Evolutionary conservation across 2,888 invertebrate species (phyloP), one percentile per base, ranked within the genome.

Genomic region (Formica aserva): DNA sequence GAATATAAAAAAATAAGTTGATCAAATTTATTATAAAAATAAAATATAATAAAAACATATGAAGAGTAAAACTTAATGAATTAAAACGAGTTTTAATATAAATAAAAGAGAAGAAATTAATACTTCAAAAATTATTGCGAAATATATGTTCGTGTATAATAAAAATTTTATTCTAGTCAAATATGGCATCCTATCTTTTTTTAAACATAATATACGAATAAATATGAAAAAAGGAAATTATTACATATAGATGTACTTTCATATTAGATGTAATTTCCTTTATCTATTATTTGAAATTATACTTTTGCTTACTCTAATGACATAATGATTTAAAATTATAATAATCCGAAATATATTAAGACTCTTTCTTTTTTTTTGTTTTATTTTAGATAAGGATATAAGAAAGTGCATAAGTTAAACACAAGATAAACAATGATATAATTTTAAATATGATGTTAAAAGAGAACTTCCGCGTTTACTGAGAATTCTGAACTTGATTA

Each of bases 391-490:
- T 13, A 13, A 41, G 13, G 9, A 22, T 22, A 13, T 26, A 18
- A 41, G 41, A 13, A n/a, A 41, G 3, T 4, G 29, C n/a, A 75
- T n/a, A 26, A 66, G n/a, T 65, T 38, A 62, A 38, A 38, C 38
- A 5, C 15, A 45, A 0, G 0, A 45, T 45, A 18, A 45, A 45
- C 6, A 48, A 18, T 18, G 18, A 48, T 48, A 48, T 48, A 6
- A 48, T 48, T 1, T 45, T 45, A 45, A 45, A 45, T 48, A 48
- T 48, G 18, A 48, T 8, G 76, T 84, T 76, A 84, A 76, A 84
- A 71, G 41, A 71, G n/a, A 13, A 15, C 4, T 57, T 29, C 45
- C 57, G 32, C 32, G 22, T 83, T 80, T 80, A 60, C 22, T 65
- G 1, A 13, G 4, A 60, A 57, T 45, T 32, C 15, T 8, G 11